Conservation (phyloP, 2,797 vertebrate species). For the Hirundo rustica region DNA sequence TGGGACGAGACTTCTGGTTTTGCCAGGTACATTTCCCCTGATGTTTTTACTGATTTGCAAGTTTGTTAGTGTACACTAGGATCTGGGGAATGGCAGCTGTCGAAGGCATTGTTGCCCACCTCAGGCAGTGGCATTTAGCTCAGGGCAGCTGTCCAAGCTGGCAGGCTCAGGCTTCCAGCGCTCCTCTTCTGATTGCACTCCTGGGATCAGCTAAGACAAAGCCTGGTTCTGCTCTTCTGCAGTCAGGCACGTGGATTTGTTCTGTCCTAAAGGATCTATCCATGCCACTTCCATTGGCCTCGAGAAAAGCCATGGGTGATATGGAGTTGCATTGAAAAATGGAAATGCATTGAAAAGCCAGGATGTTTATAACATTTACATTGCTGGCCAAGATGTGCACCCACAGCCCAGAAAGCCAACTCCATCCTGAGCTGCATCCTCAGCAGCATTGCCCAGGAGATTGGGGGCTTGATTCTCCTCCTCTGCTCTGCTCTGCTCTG, state of each 20-base stretch:
- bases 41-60: neutral
- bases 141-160: neutral
- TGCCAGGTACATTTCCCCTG: neutral
- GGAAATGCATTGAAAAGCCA: neutral
- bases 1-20: neutral
- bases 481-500: neutral
- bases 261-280: neutral
- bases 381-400: too few relatives aligned
- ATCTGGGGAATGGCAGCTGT: neutral
- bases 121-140: neutral
- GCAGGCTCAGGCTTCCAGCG: neutral
- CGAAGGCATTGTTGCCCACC: neutral
- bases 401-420: neutral
- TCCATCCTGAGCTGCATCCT: neutral
- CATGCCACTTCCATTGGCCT: neutral
- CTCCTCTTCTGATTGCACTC: neutral
- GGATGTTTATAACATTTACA: neutral
- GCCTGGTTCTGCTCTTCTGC: neutral
- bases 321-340: neutral
- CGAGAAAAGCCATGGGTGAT: neutral
- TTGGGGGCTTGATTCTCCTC: neutral
- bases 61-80: neutral
- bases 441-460: neutral
- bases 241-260: neutral
- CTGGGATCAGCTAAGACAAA: neutral